Evolutionary conservation across 2,113 vertebrate genomes (phyloP), one percentile per base, ranked within the genome.

Genomic region (Tenrec ecaudatus): DNA sequence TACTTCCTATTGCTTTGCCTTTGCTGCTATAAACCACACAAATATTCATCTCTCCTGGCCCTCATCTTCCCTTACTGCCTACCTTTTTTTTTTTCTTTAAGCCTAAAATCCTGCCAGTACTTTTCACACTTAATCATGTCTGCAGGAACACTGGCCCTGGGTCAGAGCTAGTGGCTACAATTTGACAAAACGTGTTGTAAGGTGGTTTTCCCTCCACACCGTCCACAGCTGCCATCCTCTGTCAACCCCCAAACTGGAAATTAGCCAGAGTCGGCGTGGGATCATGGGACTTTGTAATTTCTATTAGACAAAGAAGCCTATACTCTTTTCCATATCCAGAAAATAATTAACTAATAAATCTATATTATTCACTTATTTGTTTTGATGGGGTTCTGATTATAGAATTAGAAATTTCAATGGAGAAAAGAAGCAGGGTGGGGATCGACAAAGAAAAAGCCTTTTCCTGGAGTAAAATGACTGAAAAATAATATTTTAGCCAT

Each of bases 41-140:
- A 97, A 97, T 98, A 98, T 98, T 97, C 98, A 98, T 98, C 97
- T 98, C 96, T 96, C 96, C 97, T 96, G 95, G 96, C 97, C 88
- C 82, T 68, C 90, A 94, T 97, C 97, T 98, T 97, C 97, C 97
- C 97, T 95, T 91, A 96, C 96, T 88, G 93, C 96, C 94, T 95
- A 97, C 97, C 92, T 97, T 97, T 97, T 97, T 96, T 62, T 77
- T 84, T 97, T 97, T n/a, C n/a, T n/a, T 68, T 57, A 5, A 58
- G 94, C 96, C 95, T 97, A 97, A 97, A 98, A 98, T 96, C 95
- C 96, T 98, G 97, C 98, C 98, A 98, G 97, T 92, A 92, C 97
- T 97, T 98, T 98, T 98, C 98, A 98, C 98, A 98, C 98, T 98
- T 98, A 98, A 98, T 98, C 98, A 98, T 97, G 96, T 98, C 97